Evolutionary conservation across 2,113 vertebrate genomes (phyloP), one percentile per base, ranked within the genome.

Genomic region (Pholis gunnellus): DNA sequence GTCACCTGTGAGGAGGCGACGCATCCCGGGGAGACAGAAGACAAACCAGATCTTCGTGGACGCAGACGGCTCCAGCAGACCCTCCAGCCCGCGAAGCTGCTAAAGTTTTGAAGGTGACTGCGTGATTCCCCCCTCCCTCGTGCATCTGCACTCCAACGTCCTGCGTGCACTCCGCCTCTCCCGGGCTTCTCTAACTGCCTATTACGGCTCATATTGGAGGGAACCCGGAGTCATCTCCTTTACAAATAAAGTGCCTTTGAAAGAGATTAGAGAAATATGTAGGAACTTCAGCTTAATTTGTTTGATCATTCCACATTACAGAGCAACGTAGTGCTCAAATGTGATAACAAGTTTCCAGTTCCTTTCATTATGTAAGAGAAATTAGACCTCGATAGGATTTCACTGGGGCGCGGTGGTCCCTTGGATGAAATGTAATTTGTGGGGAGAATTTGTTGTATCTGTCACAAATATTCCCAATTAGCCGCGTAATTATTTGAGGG

Each of bases 381-480:
- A 98, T 99, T 98, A 97, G 96, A 96, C 96, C 97, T 97, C 95
- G 95, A 96, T 97, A 96, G 97, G 96, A 94, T 97, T 97, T 96
- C 96, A 97, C 95, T 96, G 95, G 96, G 95, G 96, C 95, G 94
- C 97, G 95, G 96, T 96, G 96, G 96, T 97, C 97, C 95, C 96
- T 96, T 94, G 95, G 96, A 97, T 97, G 95, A 97, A 99, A 99
- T 97, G 97, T 97, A 97, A 99, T 99, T 98, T 99, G 97, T 96
- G 96, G 95, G 86, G 96, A 97, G 97, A 99, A 99, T 99, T 98
- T 98, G 97, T 99, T 98, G 97, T 99, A 98, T 99, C 98, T 99
- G 98, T 99, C 97, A 98, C 97, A 99, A 99, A 99, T 99, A 99
- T 99, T 98, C 96, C 96, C 97, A 99, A 99, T 99, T 99, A 99